These are phyloP conservation scores for Paragorgia papillata DNA, from an alignment of 92 coral and sea anemone species.

Conservation along the genomic window DNA sequence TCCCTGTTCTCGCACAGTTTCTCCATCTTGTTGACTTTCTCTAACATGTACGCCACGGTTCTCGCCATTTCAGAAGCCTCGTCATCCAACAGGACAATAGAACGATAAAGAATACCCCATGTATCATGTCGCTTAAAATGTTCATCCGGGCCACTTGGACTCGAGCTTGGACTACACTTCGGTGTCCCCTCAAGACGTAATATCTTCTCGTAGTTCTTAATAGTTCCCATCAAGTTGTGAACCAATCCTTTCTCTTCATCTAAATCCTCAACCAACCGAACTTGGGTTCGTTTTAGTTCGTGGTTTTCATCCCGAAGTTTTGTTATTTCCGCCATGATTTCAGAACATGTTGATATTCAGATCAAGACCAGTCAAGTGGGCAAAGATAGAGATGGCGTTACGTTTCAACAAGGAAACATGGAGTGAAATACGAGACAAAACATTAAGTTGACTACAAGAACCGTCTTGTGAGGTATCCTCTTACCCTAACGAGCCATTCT, in stretches of 20 bases:
- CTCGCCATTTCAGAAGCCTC: constrained; percentile 16
- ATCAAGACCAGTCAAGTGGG: background rate
- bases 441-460: too few relatives aligned
- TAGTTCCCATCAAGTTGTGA: constrained; percentile 79
- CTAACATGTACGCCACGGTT: constrained; percentile 10
- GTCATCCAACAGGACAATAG: constrained; percentile 22
- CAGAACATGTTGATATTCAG: background rate
- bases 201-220: constrained; percentile 83
- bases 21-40: constrained; percentile 13
- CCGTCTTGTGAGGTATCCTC: too few relatives aligned
- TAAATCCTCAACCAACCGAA: constrained; percentile 66
- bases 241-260: constrained; percentile 85
- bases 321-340: background rate
- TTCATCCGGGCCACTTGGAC: background rate
- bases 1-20: constrained; percentile 18
- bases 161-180: background rate
- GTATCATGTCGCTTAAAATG: constrained; percentile 1
- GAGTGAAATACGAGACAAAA: background rate
- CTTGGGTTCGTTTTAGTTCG: constrained; percentile 64
- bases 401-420: background rate
- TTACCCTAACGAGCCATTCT: too few relatives aligned
- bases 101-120: constrained; percentile 26
- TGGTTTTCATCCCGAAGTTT: constrained; percentile 70
- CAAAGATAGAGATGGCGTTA: background rate
- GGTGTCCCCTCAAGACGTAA: constrained; percentile 44